A percentile compares a stretch with the other conserved stretches of the same genome.
Evolutionary conservation across 2,888 invertebrate species (phyloP).

Genomic region (Carterocephalus palaemon): DNA sequence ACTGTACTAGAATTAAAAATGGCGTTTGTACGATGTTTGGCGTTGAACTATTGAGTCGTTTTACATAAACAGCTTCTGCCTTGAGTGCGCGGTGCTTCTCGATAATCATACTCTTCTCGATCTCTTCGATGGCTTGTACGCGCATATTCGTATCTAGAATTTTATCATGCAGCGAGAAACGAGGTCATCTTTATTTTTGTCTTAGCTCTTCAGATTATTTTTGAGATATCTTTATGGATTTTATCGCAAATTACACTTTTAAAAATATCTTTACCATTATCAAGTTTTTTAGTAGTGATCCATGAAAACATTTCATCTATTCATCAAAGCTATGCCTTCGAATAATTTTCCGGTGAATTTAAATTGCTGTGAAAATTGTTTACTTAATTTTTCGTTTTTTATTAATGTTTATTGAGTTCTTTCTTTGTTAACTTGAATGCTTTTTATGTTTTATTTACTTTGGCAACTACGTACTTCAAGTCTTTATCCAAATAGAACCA

Average conservation of each 20-base stretch:
- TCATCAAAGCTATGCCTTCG: too few species aligned
- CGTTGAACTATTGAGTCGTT: conserved; percentile 4
- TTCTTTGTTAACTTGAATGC: too few species aligned
- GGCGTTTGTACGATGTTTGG: neutral
- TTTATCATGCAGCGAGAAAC: conserved; percentile 29
- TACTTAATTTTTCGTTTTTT: too few species aligned
- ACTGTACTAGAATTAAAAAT: conserved; percentile 12
- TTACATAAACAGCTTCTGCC: conserved; percentile 15
- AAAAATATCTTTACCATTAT: too few species aligned
- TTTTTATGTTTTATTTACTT: too few species aligned
- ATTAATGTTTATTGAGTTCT: too few species aligned
- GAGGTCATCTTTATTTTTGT: conserved; percentile 29
- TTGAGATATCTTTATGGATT: conserved; percentile 17
- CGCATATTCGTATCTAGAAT: conserved; percentile 18
- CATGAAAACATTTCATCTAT: too few species aligned
- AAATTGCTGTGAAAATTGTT: too few species aligned
- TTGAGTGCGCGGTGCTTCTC: conserved; percentile 9
- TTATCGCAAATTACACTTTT: conserved; percentile 5
- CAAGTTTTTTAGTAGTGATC: too few species aligned
- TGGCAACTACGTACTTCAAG: too few species aligned
- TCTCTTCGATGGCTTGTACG: conserved; percentile 10
- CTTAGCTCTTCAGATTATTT: conserved; percentile 27
- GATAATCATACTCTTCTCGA: too few species aligned
- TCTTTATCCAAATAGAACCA: conserved; percentile 14
- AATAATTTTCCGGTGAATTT: too few species aligned